Conservation (phyloP, 2,888 invertebrate genomes). For the Apomyelois bistriatella region DNA sequence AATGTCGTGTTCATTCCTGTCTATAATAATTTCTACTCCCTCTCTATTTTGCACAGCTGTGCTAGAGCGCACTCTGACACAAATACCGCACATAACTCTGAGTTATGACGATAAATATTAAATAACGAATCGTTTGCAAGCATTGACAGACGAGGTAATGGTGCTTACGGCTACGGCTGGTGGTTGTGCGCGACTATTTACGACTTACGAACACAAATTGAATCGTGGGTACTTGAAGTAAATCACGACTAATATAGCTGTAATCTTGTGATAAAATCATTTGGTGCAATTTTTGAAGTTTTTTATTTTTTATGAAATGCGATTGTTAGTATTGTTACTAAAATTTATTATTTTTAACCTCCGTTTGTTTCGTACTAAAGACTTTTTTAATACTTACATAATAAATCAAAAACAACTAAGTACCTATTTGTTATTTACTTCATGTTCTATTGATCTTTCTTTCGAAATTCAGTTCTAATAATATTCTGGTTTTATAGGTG, state of each 20-base stretch:
- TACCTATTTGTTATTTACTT: no score
- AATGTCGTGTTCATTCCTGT: no score
- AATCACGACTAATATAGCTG: slow-evolving; percentile 1
- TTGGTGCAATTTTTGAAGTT: no score
- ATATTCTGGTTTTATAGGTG: no score
- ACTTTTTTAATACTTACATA: no score
- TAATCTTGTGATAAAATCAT: neutral
- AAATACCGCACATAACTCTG: slow-evolving; percentile 51
- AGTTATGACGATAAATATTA: slow-evolving; percentile 42
- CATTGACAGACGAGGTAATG: slow-evolving; percentile 41
- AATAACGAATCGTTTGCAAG: slow-evolving; percentile 46
- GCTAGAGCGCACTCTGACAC: slow-evolving; percentile 33
- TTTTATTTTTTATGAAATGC: no score
- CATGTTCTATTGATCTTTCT: no score
- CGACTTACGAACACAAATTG: slow-evolving; percentile 24
- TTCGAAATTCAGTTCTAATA: no score
- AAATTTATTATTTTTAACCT: no score
- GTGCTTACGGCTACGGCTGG: slow-evolving; percentile 14
- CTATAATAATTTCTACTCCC: neutral
- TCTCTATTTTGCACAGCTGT: neutral
- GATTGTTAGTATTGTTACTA: no score
- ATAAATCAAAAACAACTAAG: no score
- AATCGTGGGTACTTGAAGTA: slow-evolving; percentile 14
- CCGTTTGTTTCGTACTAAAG: no score
- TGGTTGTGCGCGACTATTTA: slow-evolving; percentile 34